Conservation (phyloP, 2,113 vertebrate genomes). For the Psittacara wagleri region DNA sequence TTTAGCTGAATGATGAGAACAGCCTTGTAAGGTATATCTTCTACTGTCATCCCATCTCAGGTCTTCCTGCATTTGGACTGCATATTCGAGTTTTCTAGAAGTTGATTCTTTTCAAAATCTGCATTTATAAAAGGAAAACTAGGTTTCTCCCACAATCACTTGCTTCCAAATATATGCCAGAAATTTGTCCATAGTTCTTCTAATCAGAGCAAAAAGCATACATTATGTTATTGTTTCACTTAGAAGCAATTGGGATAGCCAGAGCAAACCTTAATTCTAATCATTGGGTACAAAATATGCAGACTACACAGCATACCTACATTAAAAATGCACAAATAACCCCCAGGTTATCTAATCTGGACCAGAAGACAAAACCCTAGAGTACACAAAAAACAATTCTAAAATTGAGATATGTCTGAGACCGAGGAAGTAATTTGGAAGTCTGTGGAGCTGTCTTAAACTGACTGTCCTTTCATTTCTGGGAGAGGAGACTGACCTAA, state of each 20-base stretch:
- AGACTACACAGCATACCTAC: background rate
- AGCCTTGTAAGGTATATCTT: background rate
- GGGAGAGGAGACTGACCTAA: background rate
- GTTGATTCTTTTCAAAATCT: background rate
- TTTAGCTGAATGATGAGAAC: background rate
- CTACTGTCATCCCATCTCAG: background rate
- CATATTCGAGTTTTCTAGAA: background rate
- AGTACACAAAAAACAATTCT: background rate
- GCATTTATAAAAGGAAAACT: background rate
- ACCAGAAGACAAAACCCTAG: background rate
- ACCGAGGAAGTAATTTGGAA: background rate
- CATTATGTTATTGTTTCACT: background rate
- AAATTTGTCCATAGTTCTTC: background rate
- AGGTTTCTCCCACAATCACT: background rate
- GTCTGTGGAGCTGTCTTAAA: background rate
- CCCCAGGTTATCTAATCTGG: background rate
- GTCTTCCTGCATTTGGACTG: background rate
- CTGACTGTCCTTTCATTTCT: background rate
- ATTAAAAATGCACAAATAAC: background rate
- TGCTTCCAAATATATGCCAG: background rate
- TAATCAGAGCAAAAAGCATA: background rate
- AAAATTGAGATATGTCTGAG: background rate
- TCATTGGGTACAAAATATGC: background rate
- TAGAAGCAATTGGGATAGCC: background rate
- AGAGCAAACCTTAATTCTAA: background rate